phyloP scores from a whole-genome alignment of 2,797 vertebrate genomes.

The Percopsis omiscomaycus region DNA sequence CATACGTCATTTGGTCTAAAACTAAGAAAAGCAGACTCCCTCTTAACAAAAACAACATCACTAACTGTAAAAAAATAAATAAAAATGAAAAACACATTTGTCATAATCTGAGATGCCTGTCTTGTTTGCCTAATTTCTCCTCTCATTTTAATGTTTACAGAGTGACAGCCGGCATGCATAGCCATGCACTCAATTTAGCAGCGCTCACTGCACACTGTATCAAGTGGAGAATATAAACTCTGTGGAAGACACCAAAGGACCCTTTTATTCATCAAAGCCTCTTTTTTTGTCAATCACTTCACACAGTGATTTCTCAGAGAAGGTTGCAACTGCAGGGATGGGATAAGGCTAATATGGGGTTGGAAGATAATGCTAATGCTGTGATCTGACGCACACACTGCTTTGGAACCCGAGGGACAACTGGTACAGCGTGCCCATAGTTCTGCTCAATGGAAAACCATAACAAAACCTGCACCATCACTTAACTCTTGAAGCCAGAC shows the following conservation, averaged over 20 bases:
- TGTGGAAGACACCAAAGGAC: slow-evolving; percentile 54
- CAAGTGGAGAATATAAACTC: slow-evolving; percentile 38
- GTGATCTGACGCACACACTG: slow-evolving; percentile 48
- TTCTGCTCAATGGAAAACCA: slow-evolving; percentile 23
- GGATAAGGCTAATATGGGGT: slow-evolving; percentile 50
- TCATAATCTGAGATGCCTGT: slow-evolving; percentile 20
- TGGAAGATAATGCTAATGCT: slow-evolving; percentile 50
- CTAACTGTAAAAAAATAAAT: no score
- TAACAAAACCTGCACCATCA: slow-evolving; percentile 6
- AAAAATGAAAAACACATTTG: background rate
- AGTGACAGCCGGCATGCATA: slow-evolving; percentile 44
- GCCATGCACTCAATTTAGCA: slow-evolving; percentile 39
- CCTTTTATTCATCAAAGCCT: slow-evolving; percentile 57
- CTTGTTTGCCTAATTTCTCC: slow-evolving; percentile 30
- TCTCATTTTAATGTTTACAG: slow-evolving; percentile 48
- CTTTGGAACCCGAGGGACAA: slow-evolving; percentile 24
- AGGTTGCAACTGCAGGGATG: slow-evolving; percentile 36
- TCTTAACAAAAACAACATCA: no score
- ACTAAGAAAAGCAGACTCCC: no score
- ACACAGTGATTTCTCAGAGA: slow-evolving; percentile 44
- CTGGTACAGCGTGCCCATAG: slow-evolving; percentile 5
- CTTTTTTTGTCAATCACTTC: slow-evolving; percentile 47
- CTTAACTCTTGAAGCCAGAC: slow-evolving; percentile 6
- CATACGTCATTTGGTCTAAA: slow-evolving; percentile 31
- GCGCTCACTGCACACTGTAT: slow-evolving; percentile 28